Percentiles rank a stretch among this genome's conserved stretches.
Evolutionary conservation across 2,888 invertebrate species (phyloP).

Genomic region (Melolontha melolontha): DNA sequence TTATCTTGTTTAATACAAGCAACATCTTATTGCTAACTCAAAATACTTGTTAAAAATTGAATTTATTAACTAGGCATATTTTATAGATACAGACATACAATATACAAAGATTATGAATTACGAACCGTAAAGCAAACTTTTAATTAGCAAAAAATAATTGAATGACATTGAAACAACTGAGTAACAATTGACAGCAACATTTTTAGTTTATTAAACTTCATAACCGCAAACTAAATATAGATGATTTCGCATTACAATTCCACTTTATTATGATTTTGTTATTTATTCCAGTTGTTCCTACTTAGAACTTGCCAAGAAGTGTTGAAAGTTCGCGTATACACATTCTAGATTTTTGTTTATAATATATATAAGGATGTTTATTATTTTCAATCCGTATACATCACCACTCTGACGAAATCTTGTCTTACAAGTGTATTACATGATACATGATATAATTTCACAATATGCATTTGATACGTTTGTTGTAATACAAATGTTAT

Average conservation of each 20-base stretch:
- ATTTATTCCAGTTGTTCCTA: not conserved
- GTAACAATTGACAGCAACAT: not conserved
- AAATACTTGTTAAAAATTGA: too few species aligned
- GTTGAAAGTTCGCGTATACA: constrained; percentile 1
- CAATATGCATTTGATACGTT: too few species aligned
- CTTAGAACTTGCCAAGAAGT: not conserved
- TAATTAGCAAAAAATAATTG: not conserved
- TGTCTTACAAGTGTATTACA: constrained; percentile 11
- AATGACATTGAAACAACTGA: not conserved
- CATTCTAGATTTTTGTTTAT: constrained; percentile 11
- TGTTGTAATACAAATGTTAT: too few species aligned
- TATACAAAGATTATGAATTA: constrained; percentile 6
- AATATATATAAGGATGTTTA: constrained; percentile 16
- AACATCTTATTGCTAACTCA: too few species aligned
- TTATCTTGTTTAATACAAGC: too few species aligned
- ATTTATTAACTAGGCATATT: too few species aligned
- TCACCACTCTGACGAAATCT: constrained; percentile 7
- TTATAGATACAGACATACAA: too few species aligned
- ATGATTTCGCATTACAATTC: constrained; percentile 5
- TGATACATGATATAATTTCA: not conserved
- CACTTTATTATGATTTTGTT: not conserved
- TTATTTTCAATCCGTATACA: constrained; percentile 17
- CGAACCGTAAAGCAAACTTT: constrained; percentile 1
- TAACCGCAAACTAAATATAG: not conserved
- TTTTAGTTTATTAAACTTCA: constrained; percentile 12